These are phyloP conservation scores for Hydra vulgaris DNA, from an alignment of 30 jellyfish, hydroid and myxozoan genomes.

Conservation along the genomic window DNA sequence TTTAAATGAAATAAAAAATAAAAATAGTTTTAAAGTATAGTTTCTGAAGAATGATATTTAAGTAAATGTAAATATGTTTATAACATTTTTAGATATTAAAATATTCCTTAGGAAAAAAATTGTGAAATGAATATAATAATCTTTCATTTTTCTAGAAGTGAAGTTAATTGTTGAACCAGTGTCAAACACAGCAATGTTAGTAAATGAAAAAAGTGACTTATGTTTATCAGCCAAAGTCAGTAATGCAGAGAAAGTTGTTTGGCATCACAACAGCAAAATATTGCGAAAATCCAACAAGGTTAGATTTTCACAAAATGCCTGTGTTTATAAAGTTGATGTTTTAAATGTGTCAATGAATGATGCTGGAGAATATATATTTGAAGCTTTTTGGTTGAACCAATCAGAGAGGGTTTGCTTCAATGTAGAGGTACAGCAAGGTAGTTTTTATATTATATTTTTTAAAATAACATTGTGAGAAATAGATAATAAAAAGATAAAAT, in stretches of 20 bases:
- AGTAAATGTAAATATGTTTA: too few relatives aligned
- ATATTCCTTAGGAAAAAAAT: too few relatives aligned
- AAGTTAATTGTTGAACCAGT: background rate
- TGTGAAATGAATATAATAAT: too few relatives aligned
- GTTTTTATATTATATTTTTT: background rate
- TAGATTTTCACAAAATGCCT: conserved; percentile 13
- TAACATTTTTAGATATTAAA: too few relatives aligned
- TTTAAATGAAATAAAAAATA: too few relatives aligned
- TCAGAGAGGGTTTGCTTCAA: background rate
- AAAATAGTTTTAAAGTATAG: too few relatives aligned
- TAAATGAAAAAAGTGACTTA: background rate
- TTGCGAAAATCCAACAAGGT: conserved; percentile 25
- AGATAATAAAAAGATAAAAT: too few relatives aligned
- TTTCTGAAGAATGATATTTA: too few relatives aligned
- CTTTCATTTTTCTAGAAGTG: conserved; percentile 11
- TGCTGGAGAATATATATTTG: conserved; percentile 16
- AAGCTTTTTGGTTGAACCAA: conserved; percentile 2
- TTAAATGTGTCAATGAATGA: background rate
- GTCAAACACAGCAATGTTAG: background rate
- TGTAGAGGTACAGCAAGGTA: conserved; percentile 13
- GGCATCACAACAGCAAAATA: conserved; percentile 43
- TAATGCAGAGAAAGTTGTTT: conserved; percentile 19
- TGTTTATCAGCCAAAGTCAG: conserved; percentile 17
- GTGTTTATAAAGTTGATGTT: conserved; percentile 4
- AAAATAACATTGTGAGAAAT: too few relatives aligned